Evolutionary conservation across 2,113 vertebrate genomes (phyloP), one percentile per base, ranked within the genome.

Genomic region (Menura novaehollandiae): DNA sequence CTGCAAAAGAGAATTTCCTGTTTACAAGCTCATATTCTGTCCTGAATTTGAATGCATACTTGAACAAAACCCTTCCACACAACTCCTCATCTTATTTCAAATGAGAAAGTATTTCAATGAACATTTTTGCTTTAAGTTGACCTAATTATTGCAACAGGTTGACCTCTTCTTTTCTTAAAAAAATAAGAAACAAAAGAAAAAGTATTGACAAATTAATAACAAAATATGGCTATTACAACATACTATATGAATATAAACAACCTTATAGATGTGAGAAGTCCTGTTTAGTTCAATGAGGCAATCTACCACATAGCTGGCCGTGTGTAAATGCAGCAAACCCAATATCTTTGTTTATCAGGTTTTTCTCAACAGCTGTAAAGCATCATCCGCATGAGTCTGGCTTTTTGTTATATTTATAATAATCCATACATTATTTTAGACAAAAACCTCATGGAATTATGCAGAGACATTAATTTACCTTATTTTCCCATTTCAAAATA

Each of bases 1-100:
- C 69, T 51, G 68, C 46, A 55, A 85, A 76, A 71, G 49, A 69
- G 71, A 83, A 90, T 90, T 96, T 96, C 94, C 88, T 96, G 92
- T 94, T 96, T 96, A 96, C 55, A 86, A 83, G 58, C 19, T 77
- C 28, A 12, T 90, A 71, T 71, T 85, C 58, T 62, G 88, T 67
- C 79, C 67, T 7, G 1, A 94, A 68, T 91, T 85, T 9, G 4
- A 83, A 77, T 11, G 9, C 41, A 33, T 76, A 28, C 13, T 83
- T 83, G 72, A 88, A 63, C 32, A 94, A 91, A 92, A 88, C 20
- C 22, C 27, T 79, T 89, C 51, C 39, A 63, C 51, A 71, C 2
- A 0, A 15, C 86, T 89, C 80, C 43, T 90, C 37, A 71, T 74
- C 52, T 59, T 18, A 77, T 47, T 88, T 81, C 43, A 72, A 91